A percentile compares a stretch with the other conserved stretches of the same genome.
Conservation (phyloP, 2,888 invertebrate genomes). For the Blastobasis adustella region DNA sequence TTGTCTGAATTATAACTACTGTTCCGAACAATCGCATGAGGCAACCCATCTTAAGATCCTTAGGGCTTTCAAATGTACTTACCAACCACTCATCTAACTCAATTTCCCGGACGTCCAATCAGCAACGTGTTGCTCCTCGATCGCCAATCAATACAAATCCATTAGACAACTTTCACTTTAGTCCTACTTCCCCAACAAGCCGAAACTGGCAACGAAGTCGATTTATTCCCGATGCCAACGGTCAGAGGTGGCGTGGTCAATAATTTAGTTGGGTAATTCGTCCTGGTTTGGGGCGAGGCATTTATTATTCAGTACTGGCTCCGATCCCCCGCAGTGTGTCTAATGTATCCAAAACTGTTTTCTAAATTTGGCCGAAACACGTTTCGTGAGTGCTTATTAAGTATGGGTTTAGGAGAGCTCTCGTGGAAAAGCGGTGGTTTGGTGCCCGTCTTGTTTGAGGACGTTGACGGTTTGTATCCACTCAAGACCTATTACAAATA, state of each 20-base stretch:
- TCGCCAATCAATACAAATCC: neutral
- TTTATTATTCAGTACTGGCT: slow-evolving; percentile 58
- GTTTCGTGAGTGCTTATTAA: too few relatives aligned
- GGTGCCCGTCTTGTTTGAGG: too few relatives aligned
- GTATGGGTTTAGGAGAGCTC: too few relatives aligned
- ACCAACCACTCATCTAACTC: neutral
- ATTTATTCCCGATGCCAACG: slow-evolving; percentile 40
- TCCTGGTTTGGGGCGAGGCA: slow-evolving; percentile 33
- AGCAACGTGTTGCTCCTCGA: too few relatives aligned
- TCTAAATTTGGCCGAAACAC: slow-evolving; percentile 26
- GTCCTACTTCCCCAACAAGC: slow-evolving; percentile 2
- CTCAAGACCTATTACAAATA: too few relatives aligned
- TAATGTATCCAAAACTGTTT: slow-evolving; percentile 46
- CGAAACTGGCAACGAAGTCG: slow-evolving; percentile 31
- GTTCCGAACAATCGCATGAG: too few relatives aligned
- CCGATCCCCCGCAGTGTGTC: slow-evolving; percentile 37
- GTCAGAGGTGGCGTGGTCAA: slow-evolving; percentile 49
- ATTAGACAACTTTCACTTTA: slow-evolving; percentile 14
- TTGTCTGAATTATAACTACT: too few relatives aligned
- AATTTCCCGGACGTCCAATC: too few relatives aligned
- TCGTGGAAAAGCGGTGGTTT: too few relatives aligned
- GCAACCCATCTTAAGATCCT: too few relatives aligned
- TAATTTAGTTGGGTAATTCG: slow-evolving; percentile 65
- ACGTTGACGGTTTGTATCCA: too few relatives aligned
- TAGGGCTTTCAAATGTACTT: too few relatives aligned